phyloP scores from a whole-genome alignment of 2,888 invertebrate genomes.

The Polyommatus icarus region DNA sequence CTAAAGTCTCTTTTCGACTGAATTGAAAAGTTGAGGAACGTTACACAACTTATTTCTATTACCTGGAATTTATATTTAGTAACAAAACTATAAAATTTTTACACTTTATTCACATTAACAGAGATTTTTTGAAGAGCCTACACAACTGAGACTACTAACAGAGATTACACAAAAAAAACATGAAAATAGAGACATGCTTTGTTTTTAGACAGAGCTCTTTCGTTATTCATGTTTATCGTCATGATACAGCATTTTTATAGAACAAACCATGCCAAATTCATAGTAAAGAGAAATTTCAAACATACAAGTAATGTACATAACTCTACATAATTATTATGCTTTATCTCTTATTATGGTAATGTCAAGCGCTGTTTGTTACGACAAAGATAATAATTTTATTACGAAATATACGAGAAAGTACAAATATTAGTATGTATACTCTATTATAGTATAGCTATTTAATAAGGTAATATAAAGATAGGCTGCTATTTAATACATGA shows the following conservation, averaged over 20 bases:
- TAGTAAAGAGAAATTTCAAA: constrained; percentile 1
- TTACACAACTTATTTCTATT: neutral
- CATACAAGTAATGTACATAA: constrained; percentile 8
- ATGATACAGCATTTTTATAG: neutral
- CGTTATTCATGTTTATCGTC: neutral
- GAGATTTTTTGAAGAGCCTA: no score
- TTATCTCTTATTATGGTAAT: constrained; percentile 21
- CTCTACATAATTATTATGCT: neutral
- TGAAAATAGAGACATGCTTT: no score
- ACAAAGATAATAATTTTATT: neutral
- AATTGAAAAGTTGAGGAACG: neutral
- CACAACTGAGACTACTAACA: no score
- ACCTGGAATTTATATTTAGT: neutral
- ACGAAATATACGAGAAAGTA: neutral
- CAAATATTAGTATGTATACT: neutral
- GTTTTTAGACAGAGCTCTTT: neutral
- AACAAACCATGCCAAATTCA: constrained; percentile 12
- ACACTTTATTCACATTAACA: neutral
- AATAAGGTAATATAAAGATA: no score
- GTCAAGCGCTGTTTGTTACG: constrained; percentile 1
- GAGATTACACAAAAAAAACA: no score
- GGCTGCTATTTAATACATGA: no score
- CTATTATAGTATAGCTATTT: neutral
- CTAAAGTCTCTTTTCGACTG: neutral
- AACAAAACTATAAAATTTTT: neutral